Evolutionary conservation across 2,888 invertebrate species (phyloP).

Genomic region (Adineta ricciae): DNA sequence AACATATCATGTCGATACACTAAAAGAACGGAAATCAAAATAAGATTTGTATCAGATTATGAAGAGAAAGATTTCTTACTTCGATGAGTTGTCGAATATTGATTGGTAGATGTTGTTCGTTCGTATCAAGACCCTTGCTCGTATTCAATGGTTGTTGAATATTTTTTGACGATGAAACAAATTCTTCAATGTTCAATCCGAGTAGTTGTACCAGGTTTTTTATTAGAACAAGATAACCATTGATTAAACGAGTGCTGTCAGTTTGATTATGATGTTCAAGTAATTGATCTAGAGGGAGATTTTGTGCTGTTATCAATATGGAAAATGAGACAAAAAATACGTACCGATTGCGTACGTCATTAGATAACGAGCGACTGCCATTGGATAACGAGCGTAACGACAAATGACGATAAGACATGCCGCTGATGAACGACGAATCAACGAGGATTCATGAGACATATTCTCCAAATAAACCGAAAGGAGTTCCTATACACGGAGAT

Average conservation of each 20-base stretch:
- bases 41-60: too few species aligned
- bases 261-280: neutral
- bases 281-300: neutral
- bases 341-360: neutral
- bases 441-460: neutral
- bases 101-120: neutral
- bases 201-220: constrained; percentile 2
- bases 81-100: neutral
- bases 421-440: constrained; percentile 13
- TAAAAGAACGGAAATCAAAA: neutral
- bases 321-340: neutral
- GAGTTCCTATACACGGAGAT: neutral
- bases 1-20: neutral
- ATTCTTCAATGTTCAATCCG: neutral
- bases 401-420: neutral
- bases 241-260: neutral
- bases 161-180: neutral
- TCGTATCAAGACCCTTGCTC: neutral
- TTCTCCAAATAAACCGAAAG: neutral
- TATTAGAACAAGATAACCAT: neutral
- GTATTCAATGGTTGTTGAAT: neutral
- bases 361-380: neutral
- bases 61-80: neutral
- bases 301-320: too few species aligned
- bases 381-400: neutral